These are phyloP conservation scores for Gadopsis bispinosus DNA, from an alignment of 2,797 vertebrate genomes.

Conservation along the genomic window DNA sequence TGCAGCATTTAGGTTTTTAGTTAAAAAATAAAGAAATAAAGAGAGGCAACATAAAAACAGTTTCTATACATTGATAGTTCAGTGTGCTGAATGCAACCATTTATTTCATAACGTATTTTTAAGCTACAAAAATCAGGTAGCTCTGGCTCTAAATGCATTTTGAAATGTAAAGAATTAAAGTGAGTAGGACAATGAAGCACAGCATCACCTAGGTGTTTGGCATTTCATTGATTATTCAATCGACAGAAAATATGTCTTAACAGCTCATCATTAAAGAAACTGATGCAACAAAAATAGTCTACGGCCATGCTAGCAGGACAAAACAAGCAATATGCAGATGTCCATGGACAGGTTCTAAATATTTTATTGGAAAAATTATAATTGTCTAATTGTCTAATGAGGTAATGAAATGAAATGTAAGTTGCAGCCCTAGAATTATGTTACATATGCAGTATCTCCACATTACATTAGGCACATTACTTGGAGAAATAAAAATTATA, in stretches of 20 bases:
- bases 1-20: constrained; percentile 33
- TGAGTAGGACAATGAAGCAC: background rate
- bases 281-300: too few species aligned
- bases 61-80: background rate
- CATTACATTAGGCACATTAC: too few species aligned
- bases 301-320: too few species aligned
- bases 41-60: background rate
- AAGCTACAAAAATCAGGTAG: background rate
- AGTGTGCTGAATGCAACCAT: background rate
- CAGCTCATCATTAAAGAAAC: background rate
- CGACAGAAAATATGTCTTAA: background rate
- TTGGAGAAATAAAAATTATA: background rate
- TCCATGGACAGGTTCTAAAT: background rate
- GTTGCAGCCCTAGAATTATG: background rate
- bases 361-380: background rate
- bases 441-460: too few species aligned
- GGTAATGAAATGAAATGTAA: background rate
- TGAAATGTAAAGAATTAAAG: background rate
- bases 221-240: background rate
- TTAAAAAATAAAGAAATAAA: constrained; percentile 16
- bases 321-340: background rate
- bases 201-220: background rate
- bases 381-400: background rate
- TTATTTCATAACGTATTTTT: background rate
- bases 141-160: background rate